A percentile compares a stretch with the other conserved stretches of the same genome.
Evolutionary conservation across 1,140 invertebrate genomes (phyloP).

Genomic region (Cyrtorhinus lividipennis): DNA sequence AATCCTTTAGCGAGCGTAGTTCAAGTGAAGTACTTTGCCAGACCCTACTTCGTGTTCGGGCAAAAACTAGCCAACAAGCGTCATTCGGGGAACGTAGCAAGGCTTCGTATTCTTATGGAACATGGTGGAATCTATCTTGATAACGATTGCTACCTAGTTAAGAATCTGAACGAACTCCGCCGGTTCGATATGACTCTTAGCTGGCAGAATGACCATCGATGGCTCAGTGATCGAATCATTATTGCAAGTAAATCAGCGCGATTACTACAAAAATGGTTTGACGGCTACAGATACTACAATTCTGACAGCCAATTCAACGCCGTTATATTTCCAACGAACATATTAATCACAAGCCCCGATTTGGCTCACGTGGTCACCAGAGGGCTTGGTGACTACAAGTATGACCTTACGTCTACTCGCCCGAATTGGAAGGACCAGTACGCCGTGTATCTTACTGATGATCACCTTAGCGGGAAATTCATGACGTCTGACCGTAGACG

Average conservation of each 20-base stretch:
- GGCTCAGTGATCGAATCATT: slow-evolving; percentile 23
- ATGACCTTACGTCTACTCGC: no score
- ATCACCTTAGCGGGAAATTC: no score
- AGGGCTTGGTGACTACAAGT: no score
- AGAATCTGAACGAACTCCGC: slow-evolving; percentile 20
- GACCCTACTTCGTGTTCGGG: slow-evolving; percentile 26
- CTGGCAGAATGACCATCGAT: slow-evolving; percentile 27
- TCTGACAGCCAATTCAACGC: slow-evolving; percentile 29
- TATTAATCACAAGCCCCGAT: no score
- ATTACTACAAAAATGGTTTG: slow-evolving; percentile 27
- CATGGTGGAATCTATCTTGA: slow-evolving; percentile 25
- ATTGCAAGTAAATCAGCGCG: slow-evolving; percentile 24
- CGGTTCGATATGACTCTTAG: slow-evolving; percentile 31
- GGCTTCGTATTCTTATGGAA: slow-evolving; percentile 22
- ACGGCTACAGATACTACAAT: slow-evolving; percentile 27
- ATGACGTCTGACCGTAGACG: no score
- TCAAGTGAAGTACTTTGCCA: slow-evolving; percentile 17
- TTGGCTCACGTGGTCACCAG: no score
- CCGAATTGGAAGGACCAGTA: no score
- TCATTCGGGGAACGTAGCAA: slow-evolving; percentile 22
- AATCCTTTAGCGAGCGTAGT: slow-evolving; percentile 19
- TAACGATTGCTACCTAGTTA: slow-evolving; percentile 23
- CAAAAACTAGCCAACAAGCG: slow-evolving; percentile 20
- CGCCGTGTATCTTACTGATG: no score
- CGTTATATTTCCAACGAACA: slow-evolving; percentile 25